A percentile compares a stretch with the other conserved stretches of the same genome.
These are phyloP conservation scores for Cygnus olor DNA, from an alignment of 2,797 vertebrate genomes.

Conservation along the genomic window DNA sequence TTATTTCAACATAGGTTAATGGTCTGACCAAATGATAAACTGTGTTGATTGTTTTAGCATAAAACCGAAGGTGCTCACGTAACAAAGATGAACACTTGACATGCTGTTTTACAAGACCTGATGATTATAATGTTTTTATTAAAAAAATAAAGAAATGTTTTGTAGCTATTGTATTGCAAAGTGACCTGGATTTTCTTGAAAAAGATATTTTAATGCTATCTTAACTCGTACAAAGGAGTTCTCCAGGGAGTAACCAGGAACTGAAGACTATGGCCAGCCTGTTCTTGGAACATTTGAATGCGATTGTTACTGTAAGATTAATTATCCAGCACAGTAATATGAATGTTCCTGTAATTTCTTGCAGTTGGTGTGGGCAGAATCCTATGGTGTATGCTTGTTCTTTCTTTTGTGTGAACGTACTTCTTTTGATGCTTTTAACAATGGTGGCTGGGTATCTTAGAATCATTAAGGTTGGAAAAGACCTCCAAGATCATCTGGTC, in stretches of 20 bases:
- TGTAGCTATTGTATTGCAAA: constrained; percentile 44
- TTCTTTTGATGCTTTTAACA: not conserved
- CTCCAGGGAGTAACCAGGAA: not conserved
- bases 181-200: constrained; percentile 54
- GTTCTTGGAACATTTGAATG: not conserved
- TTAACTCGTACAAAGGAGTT: not conserved
- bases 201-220: not conserved
- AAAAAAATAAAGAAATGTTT: constrained; percentile 75
- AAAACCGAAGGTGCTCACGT: constrained; percentile 60
- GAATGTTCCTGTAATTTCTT: not conserved
- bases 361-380: not conserved
- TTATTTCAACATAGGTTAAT: constrained; percentile 63
- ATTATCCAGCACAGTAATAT: not conserved
- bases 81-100: constrained; percentile 51
- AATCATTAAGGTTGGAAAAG: no score
- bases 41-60: constrained; percentile 55
- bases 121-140: constrained; percentile 71
- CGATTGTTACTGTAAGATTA: constrained; percentile 23
- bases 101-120: constrained; percentile 62
- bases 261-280: not conserved
- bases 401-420: not conserved
- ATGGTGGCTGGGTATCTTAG: not conserved
- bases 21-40: constrained; percentile 58
- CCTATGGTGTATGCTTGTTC: not conserved
- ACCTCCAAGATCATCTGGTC: no score